Evolutionary conservation across 2,797 vertebrate species (phyloP), one percentile per base, ranked within the genome.

Genomic region (Tokudaia muenninki): DNA sequence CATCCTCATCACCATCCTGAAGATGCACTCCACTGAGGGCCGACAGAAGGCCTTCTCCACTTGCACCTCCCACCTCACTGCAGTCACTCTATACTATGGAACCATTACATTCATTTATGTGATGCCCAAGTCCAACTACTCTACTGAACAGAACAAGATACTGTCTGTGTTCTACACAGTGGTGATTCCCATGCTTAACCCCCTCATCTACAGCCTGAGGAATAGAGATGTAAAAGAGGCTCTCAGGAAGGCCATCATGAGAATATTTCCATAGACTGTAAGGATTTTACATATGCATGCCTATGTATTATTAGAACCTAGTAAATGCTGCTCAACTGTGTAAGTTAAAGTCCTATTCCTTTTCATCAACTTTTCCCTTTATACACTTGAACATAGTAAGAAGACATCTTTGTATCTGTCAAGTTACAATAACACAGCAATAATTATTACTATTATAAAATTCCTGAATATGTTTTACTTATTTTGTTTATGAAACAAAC

Each of bases 201-300:
- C 87, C 21, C 74, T 90, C 55, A 90, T 90, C 17, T 90, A 90
- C 7, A 90, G 74, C 77, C 90, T 98, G 11, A 95, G 97, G 55
- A 98, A 97, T 61, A 95, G 34, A 77, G 91, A 98, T 2, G 91
- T 98, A 26, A 98, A 97, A 26, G 94, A 91, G 11, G 93, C 97
- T 0, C 57, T 97, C 59, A 83, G 37, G 67, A 97, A 94, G 74
- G 7, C 9, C 37, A 65, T 37, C 55, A 2, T 67, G 26, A 95
- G 47, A 94, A 57, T 90, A 11, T 57, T 55, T 88, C 74, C 61
- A 70, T 97, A 94, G 72, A 22, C 24, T 82, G 16, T 52, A 81
- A 86, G 19, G 12, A 63, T 31, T 37, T 95, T 63, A 6, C 57
- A 78, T 50, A n/a, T 5, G 21, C 12, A 7, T 61, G 11, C 59